phyloP scores from a whole-genome alignment of 53 echinoderm and acorn worm species.

The Paracentrotus lividus region DNA sequence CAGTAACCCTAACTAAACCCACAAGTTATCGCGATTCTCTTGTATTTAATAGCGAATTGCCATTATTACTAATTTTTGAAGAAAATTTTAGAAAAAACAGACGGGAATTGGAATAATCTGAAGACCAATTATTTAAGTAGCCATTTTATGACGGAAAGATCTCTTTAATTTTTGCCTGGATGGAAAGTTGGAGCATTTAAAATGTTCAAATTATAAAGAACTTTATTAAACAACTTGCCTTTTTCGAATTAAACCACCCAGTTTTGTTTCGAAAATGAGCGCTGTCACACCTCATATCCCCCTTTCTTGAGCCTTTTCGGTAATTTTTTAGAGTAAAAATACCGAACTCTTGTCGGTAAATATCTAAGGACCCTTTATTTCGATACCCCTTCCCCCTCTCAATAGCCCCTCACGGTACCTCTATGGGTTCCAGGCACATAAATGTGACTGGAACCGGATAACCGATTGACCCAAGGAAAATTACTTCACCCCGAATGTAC shows the following conservation, averaged over 20 bases:
- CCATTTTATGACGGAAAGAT: background rate
- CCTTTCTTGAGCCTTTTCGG: background rate
- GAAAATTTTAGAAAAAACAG: no score
- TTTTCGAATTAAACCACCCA: background rate
- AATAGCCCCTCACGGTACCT: background rate
- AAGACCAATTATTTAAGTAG: background rate
- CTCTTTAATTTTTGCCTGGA: background rate
- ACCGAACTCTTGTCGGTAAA: background rate
- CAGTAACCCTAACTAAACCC: no score
- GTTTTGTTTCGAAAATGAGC: background rate
- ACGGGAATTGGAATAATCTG: no score
- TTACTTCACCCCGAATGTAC: no score
- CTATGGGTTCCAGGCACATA: no score
- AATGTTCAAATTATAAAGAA: background rate
- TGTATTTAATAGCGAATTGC: no score
- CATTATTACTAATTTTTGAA: no score
- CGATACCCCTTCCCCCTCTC: background rate
- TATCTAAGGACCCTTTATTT: background rate
- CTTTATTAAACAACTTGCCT: no score
- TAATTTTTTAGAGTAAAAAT: background rate
- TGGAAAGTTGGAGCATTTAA: background rate
- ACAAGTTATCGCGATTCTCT: no score
- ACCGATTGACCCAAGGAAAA: no score
- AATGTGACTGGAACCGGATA: no score
- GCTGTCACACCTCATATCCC: background rate